Evolutionary conservation across 2,113 vertebrate genomes (phyloP).

Genomic region (Thymallus thymallus): DNA sequence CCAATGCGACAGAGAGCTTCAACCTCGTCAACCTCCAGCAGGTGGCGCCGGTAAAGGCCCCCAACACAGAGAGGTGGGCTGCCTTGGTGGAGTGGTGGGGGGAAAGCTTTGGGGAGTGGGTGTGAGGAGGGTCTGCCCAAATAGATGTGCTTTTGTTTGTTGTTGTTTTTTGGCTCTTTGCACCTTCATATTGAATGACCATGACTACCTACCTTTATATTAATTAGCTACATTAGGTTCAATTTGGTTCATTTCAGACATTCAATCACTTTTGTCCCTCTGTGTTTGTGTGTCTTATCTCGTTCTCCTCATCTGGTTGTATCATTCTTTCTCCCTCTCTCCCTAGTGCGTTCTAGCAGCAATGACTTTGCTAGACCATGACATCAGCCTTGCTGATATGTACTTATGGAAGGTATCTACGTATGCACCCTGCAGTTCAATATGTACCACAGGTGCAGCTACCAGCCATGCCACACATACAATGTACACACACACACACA

Average conservation of each 20-base stretch:
- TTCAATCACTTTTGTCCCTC: neutral
- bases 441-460: constrained; percentile 85
- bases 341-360: constrained; percentile 47
- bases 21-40: constrained; percentile 54
- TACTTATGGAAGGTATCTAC: constrained; percentile 91
- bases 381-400: constrained; percentile 84
- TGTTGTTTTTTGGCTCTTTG: no score
- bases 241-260: neutral
- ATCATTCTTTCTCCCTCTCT: neutral
- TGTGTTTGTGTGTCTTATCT: neutral
- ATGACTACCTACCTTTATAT: no score
- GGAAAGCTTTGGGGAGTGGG: neutral
- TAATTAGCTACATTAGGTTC: no score
- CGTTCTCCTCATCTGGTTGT: neutral
- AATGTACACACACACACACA: constrained; percentile 29
- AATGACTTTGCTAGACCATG: constrained; percentile 79
- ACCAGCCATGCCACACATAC: neutral
- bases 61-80: constrained; percentile 78
- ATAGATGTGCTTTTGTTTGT: no score
- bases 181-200: no score
- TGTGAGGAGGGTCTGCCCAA: neutral
- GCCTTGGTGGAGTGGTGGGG: neutral
- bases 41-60: constrained; percentile 70
- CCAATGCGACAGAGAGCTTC: constrained; percentile 55
- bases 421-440: constrained; percentile 88